Evolutionary conservation across 2,888 invertebrate genomes (phyloP).

Genomic region (Druceiella hillmani): DNA sequence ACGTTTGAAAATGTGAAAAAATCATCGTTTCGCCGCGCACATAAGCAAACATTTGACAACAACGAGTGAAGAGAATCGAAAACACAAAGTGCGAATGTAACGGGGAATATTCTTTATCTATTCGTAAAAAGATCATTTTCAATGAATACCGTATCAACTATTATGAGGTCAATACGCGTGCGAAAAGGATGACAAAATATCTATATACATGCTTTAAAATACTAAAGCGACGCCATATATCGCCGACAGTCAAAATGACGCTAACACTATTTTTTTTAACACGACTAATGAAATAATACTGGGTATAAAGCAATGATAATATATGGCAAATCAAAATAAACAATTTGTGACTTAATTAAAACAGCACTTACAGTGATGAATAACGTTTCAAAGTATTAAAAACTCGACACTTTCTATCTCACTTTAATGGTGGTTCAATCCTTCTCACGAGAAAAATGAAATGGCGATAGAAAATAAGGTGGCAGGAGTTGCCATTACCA

Average conservation of each 20-base stretch:
- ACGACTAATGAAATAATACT: constrained; percentile 11
- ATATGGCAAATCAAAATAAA: constrained; percentile 5
- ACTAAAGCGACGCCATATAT: constrained; percentile 45
- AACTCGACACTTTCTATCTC: constrained; percentile 43
- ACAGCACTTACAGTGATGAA: too few relatives aligned
- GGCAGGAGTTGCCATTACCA: constrained; percentile 29
- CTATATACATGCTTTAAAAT: constrained; percentile 40
- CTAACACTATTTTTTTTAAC: constrained; percentile 21
- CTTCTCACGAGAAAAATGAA: constrained; percentile 51
- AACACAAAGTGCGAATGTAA: constrained; percentile 49
- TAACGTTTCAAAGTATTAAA: constrained; percentile 3
- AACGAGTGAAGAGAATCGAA: constrained; percentile 34
- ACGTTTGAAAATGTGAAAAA: too few relatives aligned
- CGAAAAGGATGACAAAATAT: constrained; percentile 54
- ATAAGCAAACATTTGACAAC: neutral
- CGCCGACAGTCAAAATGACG: constrained; percentile 27
- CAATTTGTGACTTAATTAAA: neutral
- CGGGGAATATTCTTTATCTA: constrained; percentile 48
- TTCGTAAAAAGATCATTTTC: constrained; percentile 46
- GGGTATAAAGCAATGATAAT: constrained; percentile 7
- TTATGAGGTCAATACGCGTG: constrained; percentile 47
- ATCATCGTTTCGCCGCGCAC: too few relatives aligned
- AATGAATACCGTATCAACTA: constrained; percentile 44
- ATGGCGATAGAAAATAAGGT: constrained; percentile 52
- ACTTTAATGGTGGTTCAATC: constrained; percentile 33